These are phyloP conservation scores for Condylura cristata DNA, from an alignment of 2,113 vertebrate species.

Conservation along the genomic window DNA sequence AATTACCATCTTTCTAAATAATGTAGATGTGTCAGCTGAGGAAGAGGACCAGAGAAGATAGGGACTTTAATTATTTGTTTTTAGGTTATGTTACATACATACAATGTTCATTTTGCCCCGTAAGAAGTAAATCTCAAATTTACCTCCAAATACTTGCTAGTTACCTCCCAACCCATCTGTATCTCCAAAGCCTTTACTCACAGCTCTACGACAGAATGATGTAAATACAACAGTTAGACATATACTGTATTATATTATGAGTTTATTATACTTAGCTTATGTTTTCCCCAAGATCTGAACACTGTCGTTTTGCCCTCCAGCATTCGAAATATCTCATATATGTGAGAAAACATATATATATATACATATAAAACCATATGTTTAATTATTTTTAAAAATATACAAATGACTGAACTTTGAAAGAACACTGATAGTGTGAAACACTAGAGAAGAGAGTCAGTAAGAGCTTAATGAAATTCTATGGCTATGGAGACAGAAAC, in stretches of 20 bases:
- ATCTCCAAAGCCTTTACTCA: neutral
- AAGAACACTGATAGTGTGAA: neutral
- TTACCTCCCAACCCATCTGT: neutral
- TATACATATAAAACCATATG: neutral
- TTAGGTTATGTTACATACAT: neutral
- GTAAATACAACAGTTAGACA: neutral
- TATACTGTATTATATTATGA: neutral
- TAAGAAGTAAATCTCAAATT: constrained; percentile 1
- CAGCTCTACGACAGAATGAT: neutral
- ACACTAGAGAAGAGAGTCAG: neutral
- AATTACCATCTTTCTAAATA: constrained; percentile 17
- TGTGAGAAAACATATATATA: neutral
- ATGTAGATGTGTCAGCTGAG: neutral
- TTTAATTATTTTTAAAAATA: constrained; percentile 11
- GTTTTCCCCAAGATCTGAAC: neutral
- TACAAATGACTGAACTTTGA: neutral
- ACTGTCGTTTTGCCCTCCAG: neutral
- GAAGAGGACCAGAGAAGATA: neutral
- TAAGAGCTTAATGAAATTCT: neutral
- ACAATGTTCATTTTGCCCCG: neutral
- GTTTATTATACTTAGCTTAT: neutral
- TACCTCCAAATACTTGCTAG: neutral
- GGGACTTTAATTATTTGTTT: neutral
- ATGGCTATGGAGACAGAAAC: constrained; percentile 17
- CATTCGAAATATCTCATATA: neutral